These are phyloP conservation scores for Cyphomyrmex costatus DNA, from an alignment of 1,140 invertebrate species.

Conservation along the genomic window DNA sequence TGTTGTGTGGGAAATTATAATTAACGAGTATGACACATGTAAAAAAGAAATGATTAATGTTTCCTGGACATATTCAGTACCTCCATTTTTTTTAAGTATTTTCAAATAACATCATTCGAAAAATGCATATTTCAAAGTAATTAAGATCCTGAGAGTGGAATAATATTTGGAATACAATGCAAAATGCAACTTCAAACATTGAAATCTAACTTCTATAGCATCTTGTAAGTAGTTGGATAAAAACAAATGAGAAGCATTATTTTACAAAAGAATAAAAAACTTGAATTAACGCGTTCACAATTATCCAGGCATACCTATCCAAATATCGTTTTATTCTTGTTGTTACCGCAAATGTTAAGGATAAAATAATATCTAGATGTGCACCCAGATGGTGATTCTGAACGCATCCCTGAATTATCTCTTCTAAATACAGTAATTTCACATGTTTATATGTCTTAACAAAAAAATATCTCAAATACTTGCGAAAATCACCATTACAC, in stretches of 20 bases:
- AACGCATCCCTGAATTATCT: too few relatives aligned
- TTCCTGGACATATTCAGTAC: too few relatives aligned
- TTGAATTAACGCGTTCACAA: too few relatives aligned
- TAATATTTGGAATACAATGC: not conserved
- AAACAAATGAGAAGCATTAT: not conserved
- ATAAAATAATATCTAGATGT: too few relatives aligned
- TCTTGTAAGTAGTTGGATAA: not conserved
- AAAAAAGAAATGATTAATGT: too few relatives aligned
- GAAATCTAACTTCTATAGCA: not conserved
- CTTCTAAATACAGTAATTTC: not conserved
- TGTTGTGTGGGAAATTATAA: too few relatives aligned
- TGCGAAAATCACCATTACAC: not conserved
- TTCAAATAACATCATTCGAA: not conserved
- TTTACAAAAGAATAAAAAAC: not conserved
- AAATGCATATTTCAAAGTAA: not conserved
- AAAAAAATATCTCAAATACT: not conserved
- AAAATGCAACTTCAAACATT: conserved; percentile 10
- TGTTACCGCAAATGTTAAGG: too few relatives aligned
- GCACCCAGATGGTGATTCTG: too few relatives aligned
- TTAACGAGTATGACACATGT: too few relatives aligned
- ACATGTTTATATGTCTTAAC: too few relatives aligned
- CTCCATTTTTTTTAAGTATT: not conserved
- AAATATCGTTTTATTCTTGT: too few relatives aligned
- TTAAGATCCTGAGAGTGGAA: not conserved
- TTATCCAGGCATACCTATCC: too few relatives aligned